phyloP scores from a whole-genome alignment of 2,113 vertebrate genomes.

The Otis tarda region DNA sequence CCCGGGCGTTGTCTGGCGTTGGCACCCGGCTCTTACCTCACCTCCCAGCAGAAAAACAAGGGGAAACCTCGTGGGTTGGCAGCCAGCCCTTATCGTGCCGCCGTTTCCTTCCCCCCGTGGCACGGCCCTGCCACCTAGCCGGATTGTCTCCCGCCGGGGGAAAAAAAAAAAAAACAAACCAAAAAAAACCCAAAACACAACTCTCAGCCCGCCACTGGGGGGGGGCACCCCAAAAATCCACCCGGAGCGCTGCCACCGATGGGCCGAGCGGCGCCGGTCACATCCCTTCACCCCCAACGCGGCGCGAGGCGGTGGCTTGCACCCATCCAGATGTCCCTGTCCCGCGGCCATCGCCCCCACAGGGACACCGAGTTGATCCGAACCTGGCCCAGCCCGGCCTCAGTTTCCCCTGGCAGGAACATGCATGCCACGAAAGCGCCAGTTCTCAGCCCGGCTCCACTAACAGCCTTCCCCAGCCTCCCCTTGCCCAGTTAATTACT shows the following conservation, averaged over 20 bases:
- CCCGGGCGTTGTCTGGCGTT: background rate
- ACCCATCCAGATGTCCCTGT: background rate
- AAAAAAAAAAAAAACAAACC: background rate
- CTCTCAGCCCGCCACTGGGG: rapidly evolving
- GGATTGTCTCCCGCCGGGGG: background rate
- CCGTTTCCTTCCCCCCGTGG: constrained; percentile 12
- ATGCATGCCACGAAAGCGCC: rapidly evolving
- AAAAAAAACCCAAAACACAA: background rate
- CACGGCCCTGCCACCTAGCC: background rate
- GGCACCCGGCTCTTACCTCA: constrained; percentile 16
- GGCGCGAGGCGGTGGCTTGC: rapidly evolving
- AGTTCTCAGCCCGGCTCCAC: background rate
- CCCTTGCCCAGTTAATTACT: background rate
- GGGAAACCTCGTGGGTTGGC: constrained; percentile 13
- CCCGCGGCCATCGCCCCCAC: background rate
- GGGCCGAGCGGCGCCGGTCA: rapidly evolving
- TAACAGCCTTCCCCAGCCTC: background rate
- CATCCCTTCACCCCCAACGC: background rate
- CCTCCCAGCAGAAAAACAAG: constrained; percentile 44
- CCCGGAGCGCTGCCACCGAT: background rate
- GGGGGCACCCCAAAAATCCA: background rate
- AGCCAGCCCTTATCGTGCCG: background rate
- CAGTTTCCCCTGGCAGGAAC: background rate
- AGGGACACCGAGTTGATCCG: rapidly evolving
- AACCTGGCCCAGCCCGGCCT: background rate